These are phyloP conservation scores for Sepiola atlantica DNA, from an alignment of 2,888 invertebrate species.

Conservation along the genomic window DNA sequence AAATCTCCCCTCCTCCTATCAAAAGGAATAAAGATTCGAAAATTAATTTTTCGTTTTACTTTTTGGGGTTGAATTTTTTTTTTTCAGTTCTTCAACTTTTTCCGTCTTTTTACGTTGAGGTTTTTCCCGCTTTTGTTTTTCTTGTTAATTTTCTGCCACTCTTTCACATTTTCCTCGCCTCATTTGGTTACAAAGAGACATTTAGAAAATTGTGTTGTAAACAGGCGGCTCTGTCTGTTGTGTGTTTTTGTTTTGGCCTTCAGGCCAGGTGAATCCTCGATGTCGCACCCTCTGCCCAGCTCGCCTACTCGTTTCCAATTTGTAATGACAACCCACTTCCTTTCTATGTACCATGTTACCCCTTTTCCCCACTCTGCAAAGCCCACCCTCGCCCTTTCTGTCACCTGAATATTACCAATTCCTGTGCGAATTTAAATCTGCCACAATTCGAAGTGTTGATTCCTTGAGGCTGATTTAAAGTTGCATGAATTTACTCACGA, in stretches of 20 bases:
- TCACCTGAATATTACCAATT: not conserved
- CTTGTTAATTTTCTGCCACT: not conserved
- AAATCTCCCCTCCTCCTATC: too few relatives aligned
- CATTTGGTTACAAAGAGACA: not conserved
- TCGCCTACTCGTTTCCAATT: too few relatives aligned
- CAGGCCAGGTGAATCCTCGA: not conserved
- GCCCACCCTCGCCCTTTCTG: not conserved
- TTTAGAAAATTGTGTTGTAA: not conserved
- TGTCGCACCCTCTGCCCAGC: too few relatives aligned
- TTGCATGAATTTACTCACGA: not conserved
- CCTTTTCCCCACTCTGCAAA: not conserved
- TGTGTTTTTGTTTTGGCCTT: not conserved
- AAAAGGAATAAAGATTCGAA: too few relatives aligned
- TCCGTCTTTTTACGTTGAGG: too few relatives aligned
- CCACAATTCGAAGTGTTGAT: not conserved
- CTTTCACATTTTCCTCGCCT: not conserved
- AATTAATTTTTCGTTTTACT: too few relatives aligned
- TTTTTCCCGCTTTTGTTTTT: not conserved
- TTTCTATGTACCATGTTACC: not conserved
- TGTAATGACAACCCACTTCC: too few relatives aligned
- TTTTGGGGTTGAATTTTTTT: too few relatives aligned
- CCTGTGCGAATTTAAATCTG: not conserved
- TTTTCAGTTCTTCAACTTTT: not conserved
- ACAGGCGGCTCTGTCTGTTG: not conserved
- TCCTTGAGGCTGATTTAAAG: slow-evolving; percentile 22